Evolutionary conservation across 2,797 vertebrate genomes (phyloP).

Genomic region (Sphaeramia orbicularis): DNA sequence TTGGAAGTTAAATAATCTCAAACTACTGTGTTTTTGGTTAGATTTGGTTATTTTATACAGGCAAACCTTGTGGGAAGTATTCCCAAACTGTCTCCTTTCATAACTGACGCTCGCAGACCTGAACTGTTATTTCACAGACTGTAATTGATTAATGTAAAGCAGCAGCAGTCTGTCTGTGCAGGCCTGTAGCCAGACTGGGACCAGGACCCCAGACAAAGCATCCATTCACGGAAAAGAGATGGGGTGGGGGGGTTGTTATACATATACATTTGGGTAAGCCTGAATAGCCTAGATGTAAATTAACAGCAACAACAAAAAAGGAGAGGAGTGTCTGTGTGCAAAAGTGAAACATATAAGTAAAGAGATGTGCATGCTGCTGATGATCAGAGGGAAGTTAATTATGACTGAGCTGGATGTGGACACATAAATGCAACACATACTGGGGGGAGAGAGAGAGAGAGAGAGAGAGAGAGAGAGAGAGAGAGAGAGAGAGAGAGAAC

Average conservation of each 20-base stretch:
- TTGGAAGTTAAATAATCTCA: too few relatives aligned
- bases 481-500: constrained; percentile 55
- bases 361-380: not conserved
- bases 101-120: constrained; percentile 1
- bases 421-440: constrained; percentile 14
- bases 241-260: constrained; percentile 20
- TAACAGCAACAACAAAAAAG: constrained; percentile 18
- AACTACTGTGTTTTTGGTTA: not conserved
- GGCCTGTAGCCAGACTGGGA: constrained; percentile 61
- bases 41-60: not conserved
- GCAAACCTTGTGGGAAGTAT: not conserved
- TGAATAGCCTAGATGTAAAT: constrained; percentile 22
- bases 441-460: constrained; percentile 12
- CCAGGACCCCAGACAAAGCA: constrained; percentile 74
- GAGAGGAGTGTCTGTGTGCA: not conserved
- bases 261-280: constrained; percentile 55
- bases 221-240: constrained; percentile 49
- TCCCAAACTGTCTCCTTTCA: constrained; percentile 6
- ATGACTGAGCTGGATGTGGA: constrained; percentile 30
- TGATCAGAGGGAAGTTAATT: constrained; percentile 33
- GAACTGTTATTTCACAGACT: constrained; percentile 55
- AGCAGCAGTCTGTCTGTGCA: constrained; percentile 21
- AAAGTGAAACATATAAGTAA: not conserved
- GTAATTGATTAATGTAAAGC: constrained; percentile 65
- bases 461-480: not conserved